Evolutionary conservation across 2,888 invertebrate species (phyloP).

Genomic region (Callyntrura sp.): DNA sequence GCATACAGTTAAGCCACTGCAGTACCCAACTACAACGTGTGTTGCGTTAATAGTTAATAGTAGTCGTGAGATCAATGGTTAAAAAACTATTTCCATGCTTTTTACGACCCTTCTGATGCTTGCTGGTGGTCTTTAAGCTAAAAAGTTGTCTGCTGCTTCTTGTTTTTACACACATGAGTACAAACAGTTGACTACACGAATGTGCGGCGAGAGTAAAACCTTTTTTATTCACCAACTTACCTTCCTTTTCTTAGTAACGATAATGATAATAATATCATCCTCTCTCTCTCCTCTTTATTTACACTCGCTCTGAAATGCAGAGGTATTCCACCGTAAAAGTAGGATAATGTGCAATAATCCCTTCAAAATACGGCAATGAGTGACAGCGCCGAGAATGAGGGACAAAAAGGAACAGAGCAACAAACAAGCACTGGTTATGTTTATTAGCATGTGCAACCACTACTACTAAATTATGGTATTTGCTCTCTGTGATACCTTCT

Average conservation of each 20-base stretch:
- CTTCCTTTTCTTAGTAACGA: constrained; percentile 18
- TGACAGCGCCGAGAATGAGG: constrained; percentile 48
- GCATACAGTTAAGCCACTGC: too few relatives aligned
- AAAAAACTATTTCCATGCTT: constrained; percentile 67
- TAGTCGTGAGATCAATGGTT: constrained; percentile 74
- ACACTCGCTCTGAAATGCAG: constrained; percentile 18
- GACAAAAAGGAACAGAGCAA: neutral
- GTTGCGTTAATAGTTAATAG: constrained; percentile 64
- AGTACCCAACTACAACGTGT: constrained; percentile 39
- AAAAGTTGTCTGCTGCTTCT: constrained; percentile 61
- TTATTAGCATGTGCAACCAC: constrained; percentile 26
- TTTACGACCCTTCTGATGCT: constrained; percentile 77
- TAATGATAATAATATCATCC: constrained; percentile 46
- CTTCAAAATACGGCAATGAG: constrained; percentile 59
- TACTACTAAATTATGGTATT: constrained; percentile 61
- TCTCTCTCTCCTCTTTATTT: neutral
- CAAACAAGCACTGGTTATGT: neutral
- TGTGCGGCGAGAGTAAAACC: constrained; percentile 9
- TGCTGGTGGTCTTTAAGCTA: constrained; percentile 77
- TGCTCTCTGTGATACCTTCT: constrained; percentile 58
- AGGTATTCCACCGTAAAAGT: constrained; percentile 21
- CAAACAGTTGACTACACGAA: neutral
- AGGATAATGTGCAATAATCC: constrained; percentile 65
- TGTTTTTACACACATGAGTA: constrained; percentile 5
- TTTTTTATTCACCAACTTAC: constrained; percentile 50